A percentile compares a stretch with the other conserved stretches of the same genome.
phyloP scores from a whole-genome alignment of 2,797 vertebrate genomes.

The Oryzias dopingdopingensis region DNA sequence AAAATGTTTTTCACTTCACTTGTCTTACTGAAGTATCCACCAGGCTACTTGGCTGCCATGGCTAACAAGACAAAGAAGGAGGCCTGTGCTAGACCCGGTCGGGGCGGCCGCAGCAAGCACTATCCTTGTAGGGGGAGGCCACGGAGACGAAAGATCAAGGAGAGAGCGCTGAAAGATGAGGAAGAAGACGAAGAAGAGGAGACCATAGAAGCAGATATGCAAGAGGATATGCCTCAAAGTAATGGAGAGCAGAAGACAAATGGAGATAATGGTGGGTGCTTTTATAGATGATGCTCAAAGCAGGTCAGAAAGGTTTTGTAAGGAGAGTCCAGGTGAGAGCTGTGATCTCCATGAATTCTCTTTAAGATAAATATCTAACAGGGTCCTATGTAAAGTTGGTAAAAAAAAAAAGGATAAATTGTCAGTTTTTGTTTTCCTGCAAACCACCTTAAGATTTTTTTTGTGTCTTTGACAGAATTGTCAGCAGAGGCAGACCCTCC shows the following conservation, averaged over 20 bases:
- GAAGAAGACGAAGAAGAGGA: constrained; percentile 54
- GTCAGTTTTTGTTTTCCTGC: not conserved
- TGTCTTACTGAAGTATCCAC: constrained; percentile 84
- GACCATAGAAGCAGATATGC: constrained; percentile 33
- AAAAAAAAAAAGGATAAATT: not conserved
- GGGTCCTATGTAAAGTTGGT: not conserved
- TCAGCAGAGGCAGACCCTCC: constrained; percentile 65
- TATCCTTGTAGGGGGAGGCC: constrained; percentile 77
- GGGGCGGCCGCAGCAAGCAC: constrained; percentile 78
- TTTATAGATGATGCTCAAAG: constrained; percentile 44
- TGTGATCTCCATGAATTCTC: not conserved
- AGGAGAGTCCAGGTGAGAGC: constrained; percentile 49
- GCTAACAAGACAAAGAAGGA: constrained; percentile 94
- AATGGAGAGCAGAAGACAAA: constrained; percentile 70
- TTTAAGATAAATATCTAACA: constrained; percentile 4
- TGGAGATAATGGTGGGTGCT: constrained; percentile 65
- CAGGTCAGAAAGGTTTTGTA: constrained; percentile 52
- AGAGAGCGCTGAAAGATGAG: constrained; percentile 64
- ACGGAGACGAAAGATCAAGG: constrained; percentile 66
- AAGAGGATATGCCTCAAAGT: constrained; percentile 64
- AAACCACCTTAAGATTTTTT: not conserved
- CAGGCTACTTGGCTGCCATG: constrained; percentile 94
- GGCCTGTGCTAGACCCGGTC: constrained; percentile 66
- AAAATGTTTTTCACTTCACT: not conserved
- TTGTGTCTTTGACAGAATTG: constrained; percentile 40